Conservation (phyloP, 2,797 vertebrate genomes). For the Botia kubotai region DNA sequence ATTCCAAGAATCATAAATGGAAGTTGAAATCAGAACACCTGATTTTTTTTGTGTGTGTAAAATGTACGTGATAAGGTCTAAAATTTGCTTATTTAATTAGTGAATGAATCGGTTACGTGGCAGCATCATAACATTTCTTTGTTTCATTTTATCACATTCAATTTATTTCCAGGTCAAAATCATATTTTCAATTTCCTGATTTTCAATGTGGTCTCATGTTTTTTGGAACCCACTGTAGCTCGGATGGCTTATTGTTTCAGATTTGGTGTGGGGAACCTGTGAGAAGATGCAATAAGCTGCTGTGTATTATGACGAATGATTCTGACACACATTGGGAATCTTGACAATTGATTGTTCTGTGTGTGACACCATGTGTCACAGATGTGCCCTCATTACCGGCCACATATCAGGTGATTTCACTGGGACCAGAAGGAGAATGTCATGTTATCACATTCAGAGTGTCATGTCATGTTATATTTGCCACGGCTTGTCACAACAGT, state of each 20-base stretch:
- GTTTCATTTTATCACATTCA: no score
- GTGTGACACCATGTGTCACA: constrained; percentile 31
- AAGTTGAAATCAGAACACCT: background rate
- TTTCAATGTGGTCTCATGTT: background rate
- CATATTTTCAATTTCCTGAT: background rate
- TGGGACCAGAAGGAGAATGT: constrained; percentile 26
- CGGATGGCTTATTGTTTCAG: background rate
- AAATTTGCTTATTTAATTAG: background rate
- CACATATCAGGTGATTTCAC: constrained; percentile 48
- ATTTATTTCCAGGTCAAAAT: background rate
- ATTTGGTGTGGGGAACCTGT: background rate
- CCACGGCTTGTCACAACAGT: constrained; percentile 43
- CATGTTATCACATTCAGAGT: constrained; percentile 42
- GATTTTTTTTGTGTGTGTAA: background rate
- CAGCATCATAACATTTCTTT: no score
- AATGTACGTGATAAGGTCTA: background rate
- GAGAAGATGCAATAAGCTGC: background rate
- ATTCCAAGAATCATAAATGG: background rate
- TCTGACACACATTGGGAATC: constrained; percentile 33
- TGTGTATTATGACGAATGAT: constrained; percentile 16
- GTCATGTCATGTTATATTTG: constrained; percentile 49
- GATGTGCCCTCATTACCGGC: constrained; percentile 56
- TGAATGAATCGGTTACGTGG: background rate
- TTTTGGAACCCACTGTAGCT: background rate
- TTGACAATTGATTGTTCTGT: constrained; percentile 46